Conservation (phyloP, 2,888 invertebrate species). For the Amphipyra berbera region DNA sequence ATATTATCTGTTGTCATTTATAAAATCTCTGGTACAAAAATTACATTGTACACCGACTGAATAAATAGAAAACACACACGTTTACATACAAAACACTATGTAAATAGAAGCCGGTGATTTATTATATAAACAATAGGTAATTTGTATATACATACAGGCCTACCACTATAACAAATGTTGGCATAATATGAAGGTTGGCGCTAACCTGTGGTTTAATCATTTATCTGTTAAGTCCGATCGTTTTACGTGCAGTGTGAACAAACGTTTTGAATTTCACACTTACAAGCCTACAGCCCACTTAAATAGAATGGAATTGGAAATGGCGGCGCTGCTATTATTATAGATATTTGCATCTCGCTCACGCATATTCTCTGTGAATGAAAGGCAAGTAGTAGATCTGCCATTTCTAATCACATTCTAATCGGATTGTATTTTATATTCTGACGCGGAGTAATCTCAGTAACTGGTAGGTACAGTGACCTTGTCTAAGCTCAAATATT, state of each 20-base stretch:
- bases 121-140: conserved; percentile 35
- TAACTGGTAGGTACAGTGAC: too few relatives aligned
- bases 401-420: too few relatives aligned
- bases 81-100: conserved; percentile 7
- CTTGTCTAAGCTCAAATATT: too few relatives aligned
- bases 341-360: too few relatives aligned
- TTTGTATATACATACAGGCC: neutral
- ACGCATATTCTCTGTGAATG: too few relatives aligned
- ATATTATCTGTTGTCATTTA: conserved; percentile 9
- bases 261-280: neutral
- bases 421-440: too few relatives aligned
- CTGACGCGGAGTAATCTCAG: too few relatives aligned
- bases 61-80: conserved; percentile 17
- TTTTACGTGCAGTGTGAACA: conserved; percentile 19
- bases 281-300: too few relatives aligned
- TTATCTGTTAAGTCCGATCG: conserved; percentile 13
- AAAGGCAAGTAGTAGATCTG: too few relatives aligned
- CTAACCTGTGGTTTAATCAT: conserved; percentile 31
- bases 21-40: conserved; percentile 16
- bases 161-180: neutral
- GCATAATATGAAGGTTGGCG: conserved; percentile 13
- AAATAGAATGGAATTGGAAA: too few relatives aligned
- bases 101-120: conserved; percentile 22
- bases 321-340: too few relatives aligned
- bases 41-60: conserved; percentile 1